Conservation (phyloP, 2,797 vertebrate genomes). For the Hydrocynus forskahlii region DNA sequence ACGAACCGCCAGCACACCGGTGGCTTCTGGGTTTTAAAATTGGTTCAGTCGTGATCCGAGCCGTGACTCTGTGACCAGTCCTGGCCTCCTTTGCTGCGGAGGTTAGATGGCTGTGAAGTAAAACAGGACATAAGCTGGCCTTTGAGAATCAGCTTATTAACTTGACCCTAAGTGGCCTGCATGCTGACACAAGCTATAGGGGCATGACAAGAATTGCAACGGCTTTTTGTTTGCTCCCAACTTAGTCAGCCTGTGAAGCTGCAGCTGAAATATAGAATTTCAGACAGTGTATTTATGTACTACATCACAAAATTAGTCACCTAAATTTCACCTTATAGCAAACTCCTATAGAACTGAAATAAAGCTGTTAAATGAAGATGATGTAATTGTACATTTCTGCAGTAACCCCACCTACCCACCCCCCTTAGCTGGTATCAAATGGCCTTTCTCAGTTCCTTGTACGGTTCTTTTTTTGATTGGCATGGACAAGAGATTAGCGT, state of each 20-base stretch:
- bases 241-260: not conserved
- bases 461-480: constrained; percentile 58
- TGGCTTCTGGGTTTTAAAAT: constrained; percentile 47
- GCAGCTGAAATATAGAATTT: not conserved
- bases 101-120: constrained; percentile 6
- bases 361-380: not conserved
- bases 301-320: not conserved
- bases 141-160: constrained; percentile 23
- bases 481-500: constrained; percentile 71
- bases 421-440: constrained; percentile 70
- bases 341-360: not conserved
- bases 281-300: not conserved
- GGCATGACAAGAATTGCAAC: not conserved
- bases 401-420: constrained; percentile 70
- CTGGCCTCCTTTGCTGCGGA: not conserved
- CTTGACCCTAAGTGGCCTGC: not conserved
- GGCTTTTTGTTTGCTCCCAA: not conserved
- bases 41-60: constrained; percentile 38
- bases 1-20: constrained; percentile 19
- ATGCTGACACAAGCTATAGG: not conserved
- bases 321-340: not conserved
- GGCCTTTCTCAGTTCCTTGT: constrained; percentile 59
- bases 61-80: constrained; percentile 21
- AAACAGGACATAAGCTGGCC: constrained; percentile 22
- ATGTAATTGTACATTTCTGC: constrained; percentile 32